Conservation (phyloP, 2,113 vertebrate species). For the Mirounga angustirostris region DNA sequence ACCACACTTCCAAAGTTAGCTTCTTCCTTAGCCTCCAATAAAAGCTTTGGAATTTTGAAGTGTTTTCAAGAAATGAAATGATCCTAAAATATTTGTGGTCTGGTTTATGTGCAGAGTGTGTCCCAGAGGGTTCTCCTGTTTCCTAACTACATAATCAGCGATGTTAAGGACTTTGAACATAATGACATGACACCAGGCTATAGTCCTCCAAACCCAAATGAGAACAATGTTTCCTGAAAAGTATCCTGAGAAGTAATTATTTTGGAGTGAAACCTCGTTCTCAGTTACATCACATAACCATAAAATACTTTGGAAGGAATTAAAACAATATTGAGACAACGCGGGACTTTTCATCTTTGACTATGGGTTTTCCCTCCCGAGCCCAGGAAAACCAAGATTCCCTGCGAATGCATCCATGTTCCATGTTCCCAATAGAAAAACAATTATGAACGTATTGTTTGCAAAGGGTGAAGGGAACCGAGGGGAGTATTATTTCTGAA, state of each 20-base stretch:
- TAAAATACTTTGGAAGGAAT: background rate
- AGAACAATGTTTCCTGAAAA: background rate
- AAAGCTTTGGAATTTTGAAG: background rate
- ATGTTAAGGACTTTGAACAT: background rate
- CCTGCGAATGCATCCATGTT: background rate
- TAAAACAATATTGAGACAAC: background rate
- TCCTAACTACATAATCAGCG: background rate
- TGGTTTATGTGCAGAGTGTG: background rate
- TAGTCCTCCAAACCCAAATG: background rate
- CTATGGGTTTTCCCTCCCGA: background rate
- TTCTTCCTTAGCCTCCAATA: background rate
- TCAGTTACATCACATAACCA: background rate
- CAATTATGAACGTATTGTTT: background rate
- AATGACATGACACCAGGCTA: background rate
- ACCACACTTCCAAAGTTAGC: accelerated
- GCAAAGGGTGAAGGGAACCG: background rate
- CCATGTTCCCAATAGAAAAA: background rate
- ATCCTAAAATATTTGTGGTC: background rate
- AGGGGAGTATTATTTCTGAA: background rate
- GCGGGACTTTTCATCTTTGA: background rate
- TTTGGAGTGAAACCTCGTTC: background rate
- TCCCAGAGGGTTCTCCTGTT: background rate
- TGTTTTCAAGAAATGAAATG: background rate
- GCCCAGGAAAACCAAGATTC: background rate
- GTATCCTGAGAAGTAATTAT: background rate